Percentiles rank a stretch among this genome's conserved stretches.
These are phyloP conservation scores for Anarrhichthys ocellatus DNA, from an alignment of 2,113 vertebrate species.

Conservation along the genomic window DNA sequence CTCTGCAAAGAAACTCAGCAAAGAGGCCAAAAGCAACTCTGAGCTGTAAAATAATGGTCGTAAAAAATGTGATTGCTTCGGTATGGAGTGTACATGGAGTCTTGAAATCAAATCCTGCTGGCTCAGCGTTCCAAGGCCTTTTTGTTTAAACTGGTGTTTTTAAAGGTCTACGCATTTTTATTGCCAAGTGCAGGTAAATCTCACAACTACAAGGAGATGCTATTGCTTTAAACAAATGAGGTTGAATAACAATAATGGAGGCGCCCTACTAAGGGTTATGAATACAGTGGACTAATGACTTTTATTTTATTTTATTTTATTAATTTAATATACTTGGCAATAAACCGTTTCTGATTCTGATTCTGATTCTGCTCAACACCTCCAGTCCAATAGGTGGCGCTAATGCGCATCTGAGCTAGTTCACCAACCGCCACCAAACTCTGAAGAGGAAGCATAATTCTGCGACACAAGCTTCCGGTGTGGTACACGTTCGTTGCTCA, in stretches of 20 bases:
- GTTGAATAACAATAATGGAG: not conserved
- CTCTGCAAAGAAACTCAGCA: not conserved
- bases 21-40: not conserved
- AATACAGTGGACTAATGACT: not conserved
- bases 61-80: not conserved
- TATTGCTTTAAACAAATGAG: not conserved
- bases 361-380: not conserved
- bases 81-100: not conserved
- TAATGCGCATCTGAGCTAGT: not conserved
- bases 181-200: not conserved
- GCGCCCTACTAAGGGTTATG: not conserved
- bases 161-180: not conserved
- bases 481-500: conserved; percentile 9
- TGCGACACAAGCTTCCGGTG: conserved; percentile 48
- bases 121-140: not conserved
- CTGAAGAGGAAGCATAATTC: not conserved
- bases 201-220: not conserved
- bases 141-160: not conserved
- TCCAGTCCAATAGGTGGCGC: not conserved
- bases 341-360: too few relatives aligned
- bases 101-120: not conserved
- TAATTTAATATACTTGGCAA: too few relatives aligned
- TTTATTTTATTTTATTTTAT: too few relatives aligned
- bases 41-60: not conserved
- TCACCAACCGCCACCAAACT: not conserved